phyloP scores from a whole-genome alignment of 2,888 invertebrate genomes.

The Eucriotettix oculatus region DNA sequence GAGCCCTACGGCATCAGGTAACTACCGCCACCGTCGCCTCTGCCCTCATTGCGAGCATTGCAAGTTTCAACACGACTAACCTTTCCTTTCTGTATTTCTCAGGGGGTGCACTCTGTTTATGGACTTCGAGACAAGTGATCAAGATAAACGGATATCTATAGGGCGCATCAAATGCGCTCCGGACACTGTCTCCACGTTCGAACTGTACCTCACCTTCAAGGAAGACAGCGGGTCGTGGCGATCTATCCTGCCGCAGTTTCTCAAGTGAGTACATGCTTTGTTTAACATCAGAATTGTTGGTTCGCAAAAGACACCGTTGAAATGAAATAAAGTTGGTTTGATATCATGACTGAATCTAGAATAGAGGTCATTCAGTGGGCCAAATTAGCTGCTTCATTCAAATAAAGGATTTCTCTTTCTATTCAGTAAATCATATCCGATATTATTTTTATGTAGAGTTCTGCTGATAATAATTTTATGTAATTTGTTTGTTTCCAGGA shows the following conservation, averaged over 20 bases:
- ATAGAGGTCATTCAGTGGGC: too few species aligned
- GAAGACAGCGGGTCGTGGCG: slow-evolving; percentile 80
- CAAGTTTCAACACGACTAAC: too few species aligned
- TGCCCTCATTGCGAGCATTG: neutral
- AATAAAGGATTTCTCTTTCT: too few species aligned
- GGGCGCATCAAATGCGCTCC: slow-evolving; percentile 76
- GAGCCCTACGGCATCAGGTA: neutral
- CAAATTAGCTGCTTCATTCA: too few species aligned
- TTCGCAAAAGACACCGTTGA: too few species aligned
- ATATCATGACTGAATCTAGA: too few species aligned
- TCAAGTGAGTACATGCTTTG: slow-evolving; percentile 32
- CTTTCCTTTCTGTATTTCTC: slow-evolving; percentile 11
- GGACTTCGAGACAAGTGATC: slow-evolving; percentile 54
- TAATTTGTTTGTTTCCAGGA: slow-evolving; percentile 25
- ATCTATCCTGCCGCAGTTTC: slow-evolving; percentile 70
- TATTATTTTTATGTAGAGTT: too few species aligned
- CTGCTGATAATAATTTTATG: too few species aligned
- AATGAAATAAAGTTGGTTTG: too few species aligned
- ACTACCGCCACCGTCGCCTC: neutral
- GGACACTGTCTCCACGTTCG: slow-evolving; percentile 76
- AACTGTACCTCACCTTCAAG: slow-evolving; percentile 72
- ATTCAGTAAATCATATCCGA: too few species aligned
- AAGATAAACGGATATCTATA: slow-evolving; percentile 43
- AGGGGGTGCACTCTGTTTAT: slow-evolving; percentile 71
- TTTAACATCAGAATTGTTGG: too few species aligned